These are phyloP conservation scores for Microtus montanus DNA, from an alignment of 2,113 vertebrate genomes.

Conservation along the genomic window DNA sequence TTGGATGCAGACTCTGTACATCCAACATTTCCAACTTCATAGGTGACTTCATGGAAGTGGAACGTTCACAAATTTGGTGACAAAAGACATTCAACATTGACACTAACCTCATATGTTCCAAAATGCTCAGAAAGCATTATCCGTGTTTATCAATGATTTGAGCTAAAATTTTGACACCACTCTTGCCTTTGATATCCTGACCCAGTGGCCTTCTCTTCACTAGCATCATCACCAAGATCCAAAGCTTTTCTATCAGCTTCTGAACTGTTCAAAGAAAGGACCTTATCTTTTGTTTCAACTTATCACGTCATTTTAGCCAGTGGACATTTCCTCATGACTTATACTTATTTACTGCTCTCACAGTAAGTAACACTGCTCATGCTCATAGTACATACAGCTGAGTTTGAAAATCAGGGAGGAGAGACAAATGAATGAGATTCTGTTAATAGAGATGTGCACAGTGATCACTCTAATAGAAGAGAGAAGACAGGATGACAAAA, in stretches of 20 bases:
- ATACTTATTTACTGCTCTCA: not conserved
- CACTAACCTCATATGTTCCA: not conserved
- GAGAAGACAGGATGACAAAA: accelerated
- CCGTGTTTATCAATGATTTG: not conserved
- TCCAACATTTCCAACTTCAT: not conserved
- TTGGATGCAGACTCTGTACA: not conserved
- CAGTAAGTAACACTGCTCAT: not conserved
- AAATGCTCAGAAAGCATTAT: not conserved
- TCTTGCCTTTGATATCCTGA: not conserved
- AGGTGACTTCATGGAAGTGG: not conserved
- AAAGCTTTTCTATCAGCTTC: not conserved
- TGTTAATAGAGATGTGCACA: not conserved
- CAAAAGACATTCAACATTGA: not conserved
- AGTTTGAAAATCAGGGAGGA: not conserved
- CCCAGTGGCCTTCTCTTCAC: accelerated
- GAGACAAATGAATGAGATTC: not conserved
- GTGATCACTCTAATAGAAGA: not conserved
- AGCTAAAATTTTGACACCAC: not conserved
- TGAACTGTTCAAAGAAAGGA: not conserved
- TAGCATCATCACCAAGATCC: accelerated
- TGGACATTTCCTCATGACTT: not conserved
- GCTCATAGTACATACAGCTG: not conserved
- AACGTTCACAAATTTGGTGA: not conserved
- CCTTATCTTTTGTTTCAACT: not conserved
- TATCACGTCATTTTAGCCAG: not conserved